These are phyloP conservation scores for Ramphastos sulfuratus DNA, from an alignment of 2,113 vertebrate species.

Conservation along the genomic window DNA sequence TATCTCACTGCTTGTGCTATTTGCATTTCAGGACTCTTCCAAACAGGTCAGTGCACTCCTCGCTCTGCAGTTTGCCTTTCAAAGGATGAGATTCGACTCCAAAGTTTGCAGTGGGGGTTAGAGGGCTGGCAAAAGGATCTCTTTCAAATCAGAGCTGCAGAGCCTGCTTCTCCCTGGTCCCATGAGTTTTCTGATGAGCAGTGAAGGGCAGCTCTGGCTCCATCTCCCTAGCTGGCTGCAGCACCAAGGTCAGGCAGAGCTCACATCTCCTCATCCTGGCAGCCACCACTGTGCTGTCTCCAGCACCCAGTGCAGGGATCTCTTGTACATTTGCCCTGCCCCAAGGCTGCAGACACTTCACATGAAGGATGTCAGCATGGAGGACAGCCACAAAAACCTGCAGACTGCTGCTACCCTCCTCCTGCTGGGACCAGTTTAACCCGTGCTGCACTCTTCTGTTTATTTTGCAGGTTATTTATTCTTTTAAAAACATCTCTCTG, in stretches of 20 bases:
- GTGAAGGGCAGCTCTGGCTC: background rate
- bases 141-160: background rate
- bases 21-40: background rate
- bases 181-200: background rate
- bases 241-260: background rate
- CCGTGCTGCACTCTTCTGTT: background rate
- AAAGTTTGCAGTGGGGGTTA: background rate
- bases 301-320: background rate
- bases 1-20: background rate
- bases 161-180: rapidly evolving
- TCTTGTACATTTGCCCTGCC: too few species aligned
- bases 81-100: background rate
- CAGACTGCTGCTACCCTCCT: background rate
- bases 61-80: background rate
- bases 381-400: background rate
- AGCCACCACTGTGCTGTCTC: background rate
- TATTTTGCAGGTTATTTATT: background rate
- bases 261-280: background rate
- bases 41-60: background rate
- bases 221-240: background rate
- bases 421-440: background rate
- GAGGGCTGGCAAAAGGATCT: background rate
- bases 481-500: background rate
- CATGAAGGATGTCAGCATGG: background rate
- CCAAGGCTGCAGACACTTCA: background rate